These are phyloP conservation scores for Conus betulinus DNA, from an alignment of 1,140 invertebrate genomes.

Conservation along the genomic window DNA sequence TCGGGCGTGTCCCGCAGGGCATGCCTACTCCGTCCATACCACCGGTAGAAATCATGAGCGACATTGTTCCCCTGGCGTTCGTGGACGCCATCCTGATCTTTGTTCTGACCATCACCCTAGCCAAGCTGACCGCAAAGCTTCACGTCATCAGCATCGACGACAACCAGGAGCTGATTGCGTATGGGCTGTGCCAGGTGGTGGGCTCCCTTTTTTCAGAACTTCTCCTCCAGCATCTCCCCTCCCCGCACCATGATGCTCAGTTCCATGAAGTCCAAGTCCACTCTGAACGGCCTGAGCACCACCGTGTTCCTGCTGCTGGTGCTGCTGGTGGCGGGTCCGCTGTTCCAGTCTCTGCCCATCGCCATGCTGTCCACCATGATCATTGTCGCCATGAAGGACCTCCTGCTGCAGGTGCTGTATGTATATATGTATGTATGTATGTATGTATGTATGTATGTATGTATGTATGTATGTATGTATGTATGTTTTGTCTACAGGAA, in stretches of 20 bases:
- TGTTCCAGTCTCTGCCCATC: slow-evolving; percentile 74
- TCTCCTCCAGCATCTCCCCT: slow-evolving; percentile 84
- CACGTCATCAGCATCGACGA: slow-evolving; percentile 72
- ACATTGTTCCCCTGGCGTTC: slow-evolving; percentile 3
- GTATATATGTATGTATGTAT: background rate
- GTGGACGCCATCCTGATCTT: slow-evolving; percentile 37
- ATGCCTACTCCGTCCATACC: slow-evolving; percentile 27
- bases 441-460: background rate
- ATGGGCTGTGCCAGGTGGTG: slow-evolving; percentile 73
- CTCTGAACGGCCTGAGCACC: slow-evolving; percentile 69
- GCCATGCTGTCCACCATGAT: slow-evolving; percentile 69
- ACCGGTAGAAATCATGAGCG: slow-evolving; percentile 16
- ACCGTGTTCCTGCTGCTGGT: slow-evolving; percentile 75
- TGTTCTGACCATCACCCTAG: slow-evolving; percentile 42
- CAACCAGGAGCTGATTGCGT: slow-evolving; percentile 77
- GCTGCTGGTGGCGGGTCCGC: slow-evolving; percentile 73
- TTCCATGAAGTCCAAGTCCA: slow-evolving; percentile 53
- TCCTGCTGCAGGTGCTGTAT: slow-evolving; percentile 80
- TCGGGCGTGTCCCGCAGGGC: slow-evolving; percentile 69
- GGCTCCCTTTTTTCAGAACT: slow-evolving; percentile 52
- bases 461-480: background rate
- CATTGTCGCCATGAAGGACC: slow-evolving; percentile 66
- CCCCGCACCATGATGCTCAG: slow-evolving; percentile 83
- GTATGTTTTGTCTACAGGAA: background rate
- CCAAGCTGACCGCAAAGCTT: slow-evolving; percentile 72